These are phyloP conservation scores for Sphenodon punctatus DNA, from an alignment of 2,797 vertebrate genomes.

Conservation along the genomic window DNA sequence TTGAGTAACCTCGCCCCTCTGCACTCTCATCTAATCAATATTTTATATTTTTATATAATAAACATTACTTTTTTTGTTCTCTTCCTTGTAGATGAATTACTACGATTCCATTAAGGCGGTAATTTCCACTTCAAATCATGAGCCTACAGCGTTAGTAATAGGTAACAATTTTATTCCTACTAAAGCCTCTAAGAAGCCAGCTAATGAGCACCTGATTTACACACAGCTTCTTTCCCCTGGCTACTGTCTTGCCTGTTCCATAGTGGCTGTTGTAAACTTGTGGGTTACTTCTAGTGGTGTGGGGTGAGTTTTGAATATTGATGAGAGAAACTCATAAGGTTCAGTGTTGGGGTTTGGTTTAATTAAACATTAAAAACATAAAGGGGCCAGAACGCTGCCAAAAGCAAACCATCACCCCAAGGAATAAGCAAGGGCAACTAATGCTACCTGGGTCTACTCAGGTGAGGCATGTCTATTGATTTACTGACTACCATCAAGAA, in stretches of 20 bases:
- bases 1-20: neutral
- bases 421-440: too few species aligned
- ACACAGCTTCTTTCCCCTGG: neutral
- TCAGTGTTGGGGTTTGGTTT: too few species aligned
- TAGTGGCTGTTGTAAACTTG: neutral
- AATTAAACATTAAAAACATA: too few species aligned
- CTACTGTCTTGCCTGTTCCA: neutral
- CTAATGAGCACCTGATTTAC: neutral
- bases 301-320: neutral
- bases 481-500: too few species aligned
- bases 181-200: neutral
- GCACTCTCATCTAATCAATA: neutral
- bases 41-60: neutral
- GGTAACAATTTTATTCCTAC: constrained; percentile 58
- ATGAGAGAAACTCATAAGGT: neutral
- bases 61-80: constrained; percentile 3
- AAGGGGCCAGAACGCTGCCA: too few species aligned
- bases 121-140: constrained; percentile 79
- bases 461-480: too few species aligned
- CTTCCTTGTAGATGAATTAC: constrained; percentile 77
- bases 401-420: too few species aligned
- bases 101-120: constrained; percentile 74
- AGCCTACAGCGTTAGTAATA: constrained; percentile 74
- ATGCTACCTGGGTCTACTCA: too few species aligned
- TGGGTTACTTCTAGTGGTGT: neutral